phyloP scores from a whole-genome alignment of 2,888 invertebrate species.

The Chymomyza amoena region DNA sequence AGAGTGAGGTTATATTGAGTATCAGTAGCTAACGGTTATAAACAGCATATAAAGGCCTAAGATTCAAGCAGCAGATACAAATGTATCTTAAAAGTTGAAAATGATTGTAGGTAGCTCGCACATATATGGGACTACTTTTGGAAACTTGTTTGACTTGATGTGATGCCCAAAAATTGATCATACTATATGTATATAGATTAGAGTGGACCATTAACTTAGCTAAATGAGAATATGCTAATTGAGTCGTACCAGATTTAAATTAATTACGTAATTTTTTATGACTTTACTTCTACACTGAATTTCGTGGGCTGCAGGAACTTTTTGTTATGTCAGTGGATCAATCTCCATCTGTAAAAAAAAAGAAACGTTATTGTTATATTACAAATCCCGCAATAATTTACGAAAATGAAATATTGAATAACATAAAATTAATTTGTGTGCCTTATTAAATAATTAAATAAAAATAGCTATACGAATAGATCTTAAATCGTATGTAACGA shows the following conservation, averaged over 20 bases:
- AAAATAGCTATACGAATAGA: too few species aligned
- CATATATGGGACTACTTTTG: slow-evolving; percentile 31
- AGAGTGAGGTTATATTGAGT: not conserved
- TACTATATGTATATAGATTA: slow-evolving; percentile 4
- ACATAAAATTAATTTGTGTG: too few species aligned
- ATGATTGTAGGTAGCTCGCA: slow-evolving; percentile 25
- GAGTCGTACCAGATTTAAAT: not conserved
- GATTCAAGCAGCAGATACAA: slow-evolving; percentile 34
- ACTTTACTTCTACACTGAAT: not conserved
- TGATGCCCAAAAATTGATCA: slow-evolving; percentile 25
- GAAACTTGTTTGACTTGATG: slow-evolving; percentile 56
- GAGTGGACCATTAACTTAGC: not conserved
- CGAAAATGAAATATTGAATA: too few species aligned
- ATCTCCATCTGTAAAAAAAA: too few species aligned
- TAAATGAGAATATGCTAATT: not conserved
- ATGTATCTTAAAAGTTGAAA: slow-evolving; percentile 34
- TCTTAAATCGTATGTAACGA: too few species aligned
- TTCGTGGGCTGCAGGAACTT: too few species aligned
- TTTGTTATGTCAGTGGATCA: too few species aligned
- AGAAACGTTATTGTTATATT: too few species aligned
- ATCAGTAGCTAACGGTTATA: slow-evolving; percentile 44
- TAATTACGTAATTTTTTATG: not conserved
- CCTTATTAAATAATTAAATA: too few species aligned
- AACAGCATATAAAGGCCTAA: slow-evolving; percentile 43
- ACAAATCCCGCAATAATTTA: too few species aligned